Base-by-base conservation (phyloP, 1,140 invertebrate genomes). In the Drosophila mayri region DNA sequence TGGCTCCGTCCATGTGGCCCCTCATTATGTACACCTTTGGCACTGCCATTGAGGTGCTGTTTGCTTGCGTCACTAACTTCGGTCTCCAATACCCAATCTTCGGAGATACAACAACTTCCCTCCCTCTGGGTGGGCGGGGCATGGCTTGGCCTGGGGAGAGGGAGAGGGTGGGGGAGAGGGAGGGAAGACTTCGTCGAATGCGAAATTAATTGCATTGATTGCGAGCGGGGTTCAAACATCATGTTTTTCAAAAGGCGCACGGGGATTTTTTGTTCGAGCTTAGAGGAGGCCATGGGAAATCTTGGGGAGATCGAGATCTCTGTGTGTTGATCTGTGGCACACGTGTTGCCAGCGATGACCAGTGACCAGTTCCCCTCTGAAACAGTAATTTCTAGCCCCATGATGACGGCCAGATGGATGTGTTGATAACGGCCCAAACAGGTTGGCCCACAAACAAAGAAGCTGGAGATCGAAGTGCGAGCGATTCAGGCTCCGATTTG, bases 191-290 rank as follows among this genome's bases (percentile, higher is more conserved):
- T 2, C 20, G n/a, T 64, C 58, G 35, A 76, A 76, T 76, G 54
- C 54, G 73, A 76, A 76, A 76, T 76, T 76, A 76, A 76, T 76
- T 76, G 72, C 73, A 76, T 57, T 66, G 62, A 55, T 55, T 67
- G 66, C 30, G n/a, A 40, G 18, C 38, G 28, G 63, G 40, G 66
- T 67, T 70, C 63, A 70, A 70, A 55, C 54, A 44, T 12, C 62
- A 22, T 44, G 62, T 70, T 70, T 70, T 46, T 70, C 47, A 70
- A 44, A 38, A 40, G 47, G 18, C 18, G 6, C 16, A 22, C 38
- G 73, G 73, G 72, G 71, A 65, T 76, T 65, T 76, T 76, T 76
- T 58, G 10, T 35, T 4, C 8, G 8, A 0, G 32, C 10, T 35
- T 4, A 4, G 6, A 2, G 28, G 43, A 40, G 62, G 37, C 61